Conservation (phyloP, 2,888 invertebrate genomes). For the Quadroppia sp. region DNA sequence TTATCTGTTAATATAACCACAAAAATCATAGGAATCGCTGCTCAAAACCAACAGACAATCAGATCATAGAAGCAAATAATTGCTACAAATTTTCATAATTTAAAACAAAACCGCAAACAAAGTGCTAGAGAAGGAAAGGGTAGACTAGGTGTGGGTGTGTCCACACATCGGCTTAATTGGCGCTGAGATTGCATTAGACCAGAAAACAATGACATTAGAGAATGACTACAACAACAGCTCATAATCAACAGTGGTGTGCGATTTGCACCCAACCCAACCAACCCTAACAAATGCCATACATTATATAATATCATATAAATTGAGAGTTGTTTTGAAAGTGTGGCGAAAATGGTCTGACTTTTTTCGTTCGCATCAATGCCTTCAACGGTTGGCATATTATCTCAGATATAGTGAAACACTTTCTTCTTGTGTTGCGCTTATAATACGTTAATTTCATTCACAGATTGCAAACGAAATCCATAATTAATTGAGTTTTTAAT, state of each 20-base stretch:
- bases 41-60: neutral
- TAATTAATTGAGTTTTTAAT: neutral
- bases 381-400: neutral
- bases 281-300: too few relatives aligned
- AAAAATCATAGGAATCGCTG: too few relatives aligned
- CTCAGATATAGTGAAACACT: neutral
- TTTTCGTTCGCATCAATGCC: constrained; percentile 3
- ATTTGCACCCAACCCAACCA: constrained; percentile 5
- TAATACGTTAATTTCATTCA: neutral
- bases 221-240: neutral
- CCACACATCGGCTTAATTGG: neutral
- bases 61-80: neutral
- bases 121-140: neutral
- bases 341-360: neutral
- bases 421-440: neutral
- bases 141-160: constrained; percentile 23
- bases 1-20: too few relatives aligned
- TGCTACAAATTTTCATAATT: neutral
- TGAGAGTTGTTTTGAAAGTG: neutral
- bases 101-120: constrained; percentile 2
- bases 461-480: neutral
- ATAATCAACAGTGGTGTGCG: constrained; percentile 11
- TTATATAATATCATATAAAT: neutral
- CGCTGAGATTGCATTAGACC: constrained; percentile 18
- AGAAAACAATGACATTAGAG: constrained; percentile 22